Base-by-base conservation (phyloP, 2,888 invertebrate species). In the Lasioglossum malachurum region DNA sequence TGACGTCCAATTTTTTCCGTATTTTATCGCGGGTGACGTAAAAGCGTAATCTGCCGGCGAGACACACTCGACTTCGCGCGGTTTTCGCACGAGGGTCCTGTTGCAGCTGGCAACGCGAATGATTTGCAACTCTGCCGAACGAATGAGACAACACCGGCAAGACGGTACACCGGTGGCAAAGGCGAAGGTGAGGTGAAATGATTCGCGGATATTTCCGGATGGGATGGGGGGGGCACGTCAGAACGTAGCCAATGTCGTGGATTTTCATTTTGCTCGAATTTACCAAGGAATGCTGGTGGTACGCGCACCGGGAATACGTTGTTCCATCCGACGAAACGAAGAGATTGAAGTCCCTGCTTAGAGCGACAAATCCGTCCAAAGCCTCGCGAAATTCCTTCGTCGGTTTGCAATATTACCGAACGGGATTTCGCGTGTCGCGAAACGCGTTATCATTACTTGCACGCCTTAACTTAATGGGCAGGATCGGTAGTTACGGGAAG, bases 201-300 rank as follows among this genome's bases (percentile, higher is more conserved):
- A 81, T 69, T 77, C 67, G 46, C 72, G 83, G 81, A 80, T 90
- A 88, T 90, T 90, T 83, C 82, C 57, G 53, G 64, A 60, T 38
- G 31, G 31, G 0, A 31, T 31, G 31, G 31, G 7, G 2, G 64
- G 5, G 64, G 81, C 74, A 72, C 77, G 89, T 89, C 89, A 78
- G 78, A 46, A 57, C 84, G 73, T 46, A 74, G 77, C 84, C 82
- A 77, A 73, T 79, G 75, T 77, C 79, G 82, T 78, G 78, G 78
- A 82, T 90, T 89, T 86, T 89, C 91, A 90, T 90, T 90, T 89
- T 82, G 81, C 87, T 75, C 86, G 75, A 72, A 83, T 80, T 78
- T 75, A 75, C 69, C 27, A 44, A 53, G 80, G 71, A 76, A 77
- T 35, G n/a, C 38, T 69, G 46, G 71, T 10, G 23, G 31, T 44